Base-by-base conservation (phyloP, 2,113 vertebrate genomes). In the Arenaria interpres region DNA sequence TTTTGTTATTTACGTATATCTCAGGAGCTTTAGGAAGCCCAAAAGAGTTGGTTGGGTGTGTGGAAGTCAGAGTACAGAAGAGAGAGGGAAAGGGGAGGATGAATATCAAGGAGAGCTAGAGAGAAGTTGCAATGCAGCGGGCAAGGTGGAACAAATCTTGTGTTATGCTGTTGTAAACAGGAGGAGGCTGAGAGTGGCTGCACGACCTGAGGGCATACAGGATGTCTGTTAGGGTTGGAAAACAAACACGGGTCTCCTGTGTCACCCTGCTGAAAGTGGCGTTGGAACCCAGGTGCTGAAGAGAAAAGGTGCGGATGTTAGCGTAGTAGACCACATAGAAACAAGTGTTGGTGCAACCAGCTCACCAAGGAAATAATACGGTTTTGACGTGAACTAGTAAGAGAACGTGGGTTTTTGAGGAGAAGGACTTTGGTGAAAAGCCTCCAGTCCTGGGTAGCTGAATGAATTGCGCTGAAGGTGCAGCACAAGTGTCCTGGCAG, bases 201-300 rank as follows among this genome's bases (percentile, higher is more conserved):
- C 59, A 32, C 35, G 32, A 93, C 82, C 73, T 73, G 69, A 45
- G 91, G 89, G 90, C 86, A 85, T 28, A 87, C 96, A 96, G 94
- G 95, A 97, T 95, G 91, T 97, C 84, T 95, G 71, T 80, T 93
- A 43, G 89, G 46, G 74, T 5, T 89, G 80, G 95, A 73, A 91
- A 92, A 85, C 67, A 90, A 95, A 50, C 71, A 62, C 0, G 0
- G 48, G 77, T 62, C 84, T 82, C 60, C 54, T 46, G 28, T 85
- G 83, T 91, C 73, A 86, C 73, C 28, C 62, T 79, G 39, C 17
- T 66, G 45, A 93, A 82, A 93, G 50, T 17, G 25, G 13, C 37
- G 91, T 92, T 71, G 57, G 80, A 92, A 66, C 77, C 28, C 53
- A 69, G 64, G 41, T 69, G 53, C 48, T 39, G 45, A 41, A 89